phyloP scores from a whole-genome alignment of 2,888 invertebrate genomes.

The Drosophila recens region DNA sequence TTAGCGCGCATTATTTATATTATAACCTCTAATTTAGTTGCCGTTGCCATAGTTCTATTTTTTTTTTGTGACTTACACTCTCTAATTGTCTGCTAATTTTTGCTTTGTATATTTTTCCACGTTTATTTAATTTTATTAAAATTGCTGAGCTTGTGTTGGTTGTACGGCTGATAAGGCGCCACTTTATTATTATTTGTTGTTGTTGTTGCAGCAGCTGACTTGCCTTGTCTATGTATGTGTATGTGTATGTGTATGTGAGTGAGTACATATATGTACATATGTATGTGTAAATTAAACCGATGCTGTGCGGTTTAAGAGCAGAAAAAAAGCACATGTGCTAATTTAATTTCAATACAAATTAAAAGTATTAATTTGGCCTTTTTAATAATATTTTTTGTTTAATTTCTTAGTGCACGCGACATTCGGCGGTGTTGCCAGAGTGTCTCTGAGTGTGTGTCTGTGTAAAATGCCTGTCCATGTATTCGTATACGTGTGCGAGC shows the following conservation, averaged over 20 bases:
- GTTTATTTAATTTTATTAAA: slow-evolving; percentile 54
- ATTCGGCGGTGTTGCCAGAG: slow-evolving; percentile 65
- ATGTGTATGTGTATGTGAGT: slow-evolving; percentile 12
- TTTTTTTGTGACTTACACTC: slow-evolving; percentile 36
- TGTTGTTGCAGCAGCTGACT: slow-evolving; percentile 71
- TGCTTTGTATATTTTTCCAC: slow-evolving; percentile 49
- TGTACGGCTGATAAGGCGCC: slow-evolving; percentile 53
- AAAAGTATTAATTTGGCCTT: slow-evolving; percentile 24
- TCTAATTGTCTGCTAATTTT: slow-evolving; percentile 70
- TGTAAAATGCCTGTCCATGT: slow-evolving; percentile 26
- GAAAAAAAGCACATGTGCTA: slow-evolving; percentile 60
- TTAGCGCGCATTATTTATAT: slow-evolving; percentile 74
- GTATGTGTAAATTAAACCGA: slow-evolving; percentile 24
- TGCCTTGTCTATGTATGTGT: too few species aligned
- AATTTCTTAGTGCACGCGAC: slow-evolving; percentile 71
- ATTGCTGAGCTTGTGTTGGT: slow-evolving; percentile 24
- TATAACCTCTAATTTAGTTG: slow-evolving; percentile 77
- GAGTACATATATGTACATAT: slow-evolving; percentile 4
- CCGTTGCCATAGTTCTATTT: slow-evolving; percentile 49
- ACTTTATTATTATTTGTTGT: slow-evolving; percentile 68
- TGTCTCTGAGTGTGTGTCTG: slow-evolving; percentile 25
- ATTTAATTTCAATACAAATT: slow-evolving; percentile 67
- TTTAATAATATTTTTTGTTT: slow-evolving; percentile 26
- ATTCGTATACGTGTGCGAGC: slow-evolving; percentile 3
- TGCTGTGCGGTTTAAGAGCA: slow-evolving; percentile 17